These are phyloP conservation scores for Pseudococcus viburni DNA, from an alignment of 2,888 invertebrate genomes.

Conservation along the genomic window DNA sequence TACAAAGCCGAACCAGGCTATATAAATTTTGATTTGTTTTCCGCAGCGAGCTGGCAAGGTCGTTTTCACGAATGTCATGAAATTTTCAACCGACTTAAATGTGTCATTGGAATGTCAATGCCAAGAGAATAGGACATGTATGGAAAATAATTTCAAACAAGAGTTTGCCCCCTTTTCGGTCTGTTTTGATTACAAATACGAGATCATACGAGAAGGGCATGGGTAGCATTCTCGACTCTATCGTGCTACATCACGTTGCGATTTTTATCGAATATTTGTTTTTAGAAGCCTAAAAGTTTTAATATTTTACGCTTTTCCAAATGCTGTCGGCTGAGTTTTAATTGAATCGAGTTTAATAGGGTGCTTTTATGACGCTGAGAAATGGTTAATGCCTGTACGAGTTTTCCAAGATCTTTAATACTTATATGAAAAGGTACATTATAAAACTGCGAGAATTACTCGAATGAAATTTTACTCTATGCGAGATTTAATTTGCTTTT, in stretches of 20 bases:
- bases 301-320: conserved; percentile 19
- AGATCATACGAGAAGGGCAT: neutral
- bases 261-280: conserved; percentile 26
- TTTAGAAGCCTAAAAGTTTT: neutral
- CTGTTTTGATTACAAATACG: conserved; percentile 1
- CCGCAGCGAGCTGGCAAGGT: neutral
- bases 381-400: conserved; percentile 4
- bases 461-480: neutral
- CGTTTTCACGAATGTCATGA: conserved; percentile 28
- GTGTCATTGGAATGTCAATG: conserved; percentile 16
- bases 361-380: neutral
- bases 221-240: neutral
- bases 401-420: neutral
- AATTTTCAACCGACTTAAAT: conserved; percentile 29
- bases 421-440: neutral
- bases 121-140: neutral
- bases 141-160: neutral
- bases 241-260: neutral
- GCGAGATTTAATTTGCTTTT: too few species aligned
- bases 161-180: neutral
- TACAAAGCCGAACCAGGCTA: neutral
- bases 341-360: conserved; percentile 23
- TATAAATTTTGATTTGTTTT: conserved; percentile 35
- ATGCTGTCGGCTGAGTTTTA: neutral
- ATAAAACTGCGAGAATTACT: neutral